Conservation (phyloP, 2,888 invertebrate genomes). For the Zygogramma bicolorata region DNA sequence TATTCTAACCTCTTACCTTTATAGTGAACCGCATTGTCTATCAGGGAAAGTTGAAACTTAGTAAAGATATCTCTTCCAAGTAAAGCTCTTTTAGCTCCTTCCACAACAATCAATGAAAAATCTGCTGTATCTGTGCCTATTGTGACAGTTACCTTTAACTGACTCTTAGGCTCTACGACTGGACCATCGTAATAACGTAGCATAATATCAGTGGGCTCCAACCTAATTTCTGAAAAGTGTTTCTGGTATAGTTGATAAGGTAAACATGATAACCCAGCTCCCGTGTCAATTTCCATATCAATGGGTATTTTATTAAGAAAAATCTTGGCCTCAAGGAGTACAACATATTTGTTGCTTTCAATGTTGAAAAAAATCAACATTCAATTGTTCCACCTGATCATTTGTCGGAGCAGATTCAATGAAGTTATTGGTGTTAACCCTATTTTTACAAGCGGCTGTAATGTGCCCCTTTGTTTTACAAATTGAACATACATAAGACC, state of each 20-base stretch:
- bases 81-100: slow-evolving; percentile 7
- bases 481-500: not conserved
- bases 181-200: slow-evolving; percentile 8
- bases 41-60: slow-evolving; percentile 2
- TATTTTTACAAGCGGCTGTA: not conserved
- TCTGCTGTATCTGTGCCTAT: not conserved
- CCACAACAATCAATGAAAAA: slow-evolving; percentile 23
- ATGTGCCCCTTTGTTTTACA: slow-evolving; percentile 13
- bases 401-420: not conserved
- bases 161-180: slow-evolving; percentile 7
- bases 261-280: too few species aligned
- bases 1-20: too few species aligned
- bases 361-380: slow-evolving; percentile 13
- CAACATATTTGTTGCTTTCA: not conserved
- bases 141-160: slow-evolving; percentile 13
- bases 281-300: slow-evolving; percentile 7
- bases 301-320: slow-evolving; percentile 2
- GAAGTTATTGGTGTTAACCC: slow-evolving; percentile 5
- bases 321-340: not conserved
- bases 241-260: too few species aligned
- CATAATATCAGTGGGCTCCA: not conserved
- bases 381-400: not conserved
- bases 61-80: slow-evolving; percentile 7
- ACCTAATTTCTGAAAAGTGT: slow-evolving; percentile 7
- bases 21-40: too few species aligned